Evolutionary conservation across 2,888 invertebrate genomes (phyloP).

Genomic region (Rhingia rostrata): DNA sequence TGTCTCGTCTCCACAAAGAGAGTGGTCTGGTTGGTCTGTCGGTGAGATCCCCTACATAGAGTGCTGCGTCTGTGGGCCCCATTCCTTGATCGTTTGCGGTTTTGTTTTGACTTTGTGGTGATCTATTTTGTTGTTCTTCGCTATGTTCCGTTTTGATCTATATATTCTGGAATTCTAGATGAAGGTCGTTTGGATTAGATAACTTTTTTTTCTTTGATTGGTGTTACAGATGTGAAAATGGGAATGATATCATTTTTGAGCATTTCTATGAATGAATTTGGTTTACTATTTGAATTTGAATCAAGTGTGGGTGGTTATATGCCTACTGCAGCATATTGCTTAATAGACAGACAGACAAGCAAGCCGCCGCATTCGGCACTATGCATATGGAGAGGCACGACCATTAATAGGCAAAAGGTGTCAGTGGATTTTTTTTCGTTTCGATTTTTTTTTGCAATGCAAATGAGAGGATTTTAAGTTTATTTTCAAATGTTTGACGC

Average conservation of each 20-base stretch:
- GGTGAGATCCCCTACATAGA: neutral
- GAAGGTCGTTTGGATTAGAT: conserved; percentile 64
- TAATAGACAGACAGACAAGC: conserved; percentile 14
- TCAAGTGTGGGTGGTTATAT: conserved; percentile 17
- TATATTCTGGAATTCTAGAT: conserved; percentile 66
- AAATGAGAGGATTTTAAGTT: conserved; percentile 55
- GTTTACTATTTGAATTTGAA: conserved; percentile 9
- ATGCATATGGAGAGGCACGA: conserved; percentile 6
- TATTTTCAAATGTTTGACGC: conserved; percentile 50
- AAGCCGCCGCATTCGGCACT: conserved; percentile 10
- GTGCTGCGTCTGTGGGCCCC: conserved; percentile 1
- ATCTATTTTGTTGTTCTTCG: conserved; percentile 57
- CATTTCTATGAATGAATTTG: conserved; percentile 58
- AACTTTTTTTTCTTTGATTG: conserved; percentile 1
- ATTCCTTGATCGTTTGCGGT: conserved; percentile 45
- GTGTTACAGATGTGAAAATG: conserved; percentile 11
- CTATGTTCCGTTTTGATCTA: conserved; percentile 59
- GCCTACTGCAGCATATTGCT: conserved; percentile 20
- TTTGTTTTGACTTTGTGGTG: conserved; percentile 68
- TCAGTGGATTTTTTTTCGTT: conserved; percentile 15
- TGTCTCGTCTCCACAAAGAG: conserved; percentile 21
- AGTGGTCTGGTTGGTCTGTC: neutral
- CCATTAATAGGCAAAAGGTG: conserved; percentile 50
- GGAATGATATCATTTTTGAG: conserved; percentile 45
- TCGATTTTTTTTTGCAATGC: conserved; percentile 44